These are phyloP conservation scores for Poecilobothrus nobilitatus DNA, from an alignment of 2,888 invertebrate genomes.

Conservation along the genomic window DNA sequence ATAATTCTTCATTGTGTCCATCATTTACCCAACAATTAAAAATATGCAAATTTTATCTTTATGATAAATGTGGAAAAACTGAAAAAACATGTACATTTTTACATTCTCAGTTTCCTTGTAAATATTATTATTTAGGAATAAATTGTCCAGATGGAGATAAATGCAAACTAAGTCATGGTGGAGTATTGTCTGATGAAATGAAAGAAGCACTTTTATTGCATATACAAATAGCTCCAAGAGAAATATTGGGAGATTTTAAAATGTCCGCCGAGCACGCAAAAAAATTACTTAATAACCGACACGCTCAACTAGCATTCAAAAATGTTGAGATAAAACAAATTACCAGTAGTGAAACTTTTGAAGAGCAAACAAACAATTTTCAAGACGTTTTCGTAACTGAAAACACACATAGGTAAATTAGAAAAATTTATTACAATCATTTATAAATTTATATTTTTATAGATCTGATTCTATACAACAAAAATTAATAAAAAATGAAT, in stretches of 20 bases:
- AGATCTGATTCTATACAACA: no score
- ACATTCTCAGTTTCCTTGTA: slow-evolving; percentile 8
- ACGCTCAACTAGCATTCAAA: neutral
- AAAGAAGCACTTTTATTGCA: neutral
- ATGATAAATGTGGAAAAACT: neutral
- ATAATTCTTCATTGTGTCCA: no score
- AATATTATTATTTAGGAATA: slow-evolving; percentile 7
- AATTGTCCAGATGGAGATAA: slow-evolving; percentile 8
- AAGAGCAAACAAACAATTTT: neutral
- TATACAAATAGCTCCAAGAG: neutral
- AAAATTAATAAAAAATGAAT: no score
- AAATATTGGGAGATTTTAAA: neutral
- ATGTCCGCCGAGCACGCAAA: neutral
- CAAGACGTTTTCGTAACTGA: neutral
- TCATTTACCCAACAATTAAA: neutral
- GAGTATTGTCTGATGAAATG: neutral
- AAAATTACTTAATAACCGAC: neutral
- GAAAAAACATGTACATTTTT: neutral
- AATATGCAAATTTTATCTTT: slow-evolving; percentile 5
- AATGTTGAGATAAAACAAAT: neutral
- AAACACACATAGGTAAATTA: neutral
- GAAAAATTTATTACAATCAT: no score
- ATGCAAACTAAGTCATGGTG: slow-evolving; percentile 7
- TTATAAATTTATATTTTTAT: no score
- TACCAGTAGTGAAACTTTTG: neutral